A percentile compares a stretch with the other conserved stretches of the same genome.
These are phyloP conservation scores for Caenorhabditis japonica DNA, from an alignment of 2,888 invertebrate genomes.

Conservation along the genomic window DNA sequence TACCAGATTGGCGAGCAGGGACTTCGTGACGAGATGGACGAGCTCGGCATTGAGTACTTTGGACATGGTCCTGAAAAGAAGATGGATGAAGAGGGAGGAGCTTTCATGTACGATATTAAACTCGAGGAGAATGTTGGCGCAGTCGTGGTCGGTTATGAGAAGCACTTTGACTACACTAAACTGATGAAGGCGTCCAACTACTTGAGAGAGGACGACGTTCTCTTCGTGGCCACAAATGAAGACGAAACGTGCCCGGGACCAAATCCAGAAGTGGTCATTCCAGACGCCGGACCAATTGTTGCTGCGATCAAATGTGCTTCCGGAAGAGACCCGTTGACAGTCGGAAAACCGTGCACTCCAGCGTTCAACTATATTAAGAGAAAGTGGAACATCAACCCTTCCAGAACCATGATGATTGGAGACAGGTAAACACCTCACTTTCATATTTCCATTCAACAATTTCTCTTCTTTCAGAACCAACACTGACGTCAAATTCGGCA, in stretches of 20 bases:
- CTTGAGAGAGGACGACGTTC: slow-evolving; percentile 78
- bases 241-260: slow-evolving; percentile 87
- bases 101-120: slow-evolving; percentile 75
- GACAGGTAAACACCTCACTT: slow-evolving; percentile 82
- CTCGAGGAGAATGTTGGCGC: slow-evolving; percentile 83
- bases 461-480: slow-evolving; percentile 79
- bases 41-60: slow-evolving; percentile 81
- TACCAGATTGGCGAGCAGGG: slow-evolving; percentile 88
- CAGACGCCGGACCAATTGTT: slow-evolving; percentile 86
- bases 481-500: slow-evolving; percentile 92
- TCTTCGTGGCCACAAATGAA: slow-evolving; percentile 91
- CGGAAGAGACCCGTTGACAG: slow-evolving; percentile 83
- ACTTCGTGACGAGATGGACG: slow-evolving; percentile 87
- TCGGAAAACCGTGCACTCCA: slow-evolving; percentile 87
- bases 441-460: neutral
- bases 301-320: slow-evolving; percentile 88
- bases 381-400: slow-evolving; percentile 85
- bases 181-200: slow-evolving; percentile 92
- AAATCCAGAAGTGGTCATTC: slow-evolving; percentile 80
- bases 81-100: slow-evolving; percentile 56
- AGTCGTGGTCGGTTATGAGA: slow-evolving; percentile 94
- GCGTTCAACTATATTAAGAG: slow-evolving; percentile 83
- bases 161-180: slow-evolving; percentile 91
- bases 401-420: slow-evolving; percentile 90
- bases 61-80: slow-evolving; percentile 77